Evolutionary conservation across 2,888 invertebrate genomes (phyloP).

Genomic region (Spisula subtruncata): DNA sequence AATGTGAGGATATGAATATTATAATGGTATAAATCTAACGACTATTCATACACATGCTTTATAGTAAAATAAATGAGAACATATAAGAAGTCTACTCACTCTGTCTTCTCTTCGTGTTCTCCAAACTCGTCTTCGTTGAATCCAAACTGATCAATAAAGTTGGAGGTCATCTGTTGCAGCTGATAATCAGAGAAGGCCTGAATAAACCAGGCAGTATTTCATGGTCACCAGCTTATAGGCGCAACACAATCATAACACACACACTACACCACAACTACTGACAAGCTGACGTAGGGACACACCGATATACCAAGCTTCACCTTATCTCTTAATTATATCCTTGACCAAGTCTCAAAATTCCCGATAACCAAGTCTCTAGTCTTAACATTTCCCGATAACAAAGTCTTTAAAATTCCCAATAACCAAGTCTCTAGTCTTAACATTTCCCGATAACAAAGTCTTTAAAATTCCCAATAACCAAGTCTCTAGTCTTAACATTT

Average conservation of each 20-base stretch:
- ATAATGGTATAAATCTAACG: too few species aligned
- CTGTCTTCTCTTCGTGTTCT: slow-evolving; percentile 89
- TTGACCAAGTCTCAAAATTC: too few species aligned
- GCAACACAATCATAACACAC: slow-evolving; percentile 66
- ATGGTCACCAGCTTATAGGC: slow-evolving; percentile 72
- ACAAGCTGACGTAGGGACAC: slow-evolving; percentile 26
- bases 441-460: too few species aligned
- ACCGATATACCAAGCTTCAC: neutral
- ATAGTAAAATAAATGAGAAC: neutral
- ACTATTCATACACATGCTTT: neutral
- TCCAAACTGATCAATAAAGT: slow-evolving; percentile 90
- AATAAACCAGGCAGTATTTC: slow-evolving; percentile 78
- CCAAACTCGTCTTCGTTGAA: slow-evolving; percentile 91
- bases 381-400: too few species aligned
- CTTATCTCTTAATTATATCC: neutral
- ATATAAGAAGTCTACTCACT: slow-evolving; percentile 83
- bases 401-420: too few species aligned
- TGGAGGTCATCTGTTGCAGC: slow-evolving; percentile 90
- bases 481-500: too few species aligned
- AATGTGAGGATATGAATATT: too few species aligned
- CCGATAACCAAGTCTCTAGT: too few species aligned
- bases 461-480: too few species aligned
- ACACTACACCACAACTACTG: slow-evolving; percentile 42
- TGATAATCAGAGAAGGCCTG: slow-evolving; percentile 90
- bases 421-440: too few species aligned